Evolutionary conservation across 1,140 invertebrate genomes (phyloP).

Genomic region (Hestina assimilis): DNA sequence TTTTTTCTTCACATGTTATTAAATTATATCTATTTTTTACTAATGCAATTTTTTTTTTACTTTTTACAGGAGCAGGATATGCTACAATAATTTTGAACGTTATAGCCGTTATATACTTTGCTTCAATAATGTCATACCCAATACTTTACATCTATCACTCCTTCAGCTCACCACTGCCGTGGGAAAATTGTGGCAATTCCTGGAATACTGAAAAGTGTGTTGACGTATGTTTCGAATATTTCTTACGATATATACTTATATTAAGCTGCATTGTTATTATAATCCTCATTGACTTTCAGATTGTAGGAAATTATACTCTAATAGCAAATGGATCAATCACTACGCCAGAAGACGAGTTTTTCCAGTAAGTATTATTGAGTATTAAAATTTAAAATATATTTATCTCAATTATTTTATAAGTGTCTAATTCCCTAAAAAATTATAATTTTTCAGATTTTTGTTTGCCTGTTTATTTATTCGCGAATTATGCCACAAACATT

Average conservation of each 20-base stretch:
- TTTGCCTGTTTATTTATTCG: too few species aligned
- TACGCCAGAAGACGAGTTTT: slow-evolving; percentile 91
- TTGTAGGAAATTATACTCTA: slow-evolving; percentile 50
- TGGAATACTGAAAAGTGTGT: slow-evolving; percentile 92
- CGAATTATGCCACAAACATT: too few species aligned
- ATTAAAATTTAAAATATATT: not conserved
- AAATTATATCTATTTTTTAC: too few species aligned
- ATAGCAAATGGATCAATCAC: slow-evolving; percentile 62
- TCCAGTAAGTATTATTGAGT: slow-evolving; percentile 84
- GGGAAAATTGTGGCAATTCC: slow-evolving; percentile 90
- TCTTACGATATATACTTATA: slow-evolving; percentile 13
- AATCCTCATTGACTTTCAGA: slow-evolving; percentile 38
- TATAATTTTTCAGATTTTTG: too few species aligned
- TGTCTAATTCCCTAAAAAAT: too few species aligned
- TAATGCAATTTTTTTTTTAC: slow-evolving; percentile 14
- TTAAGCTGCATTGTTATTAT: slow-evolving; percentile 22
- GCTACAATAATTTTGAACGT: slow-evolving; percentile 92
- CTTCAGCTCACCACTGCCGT: slow-evolving; percentile 85
- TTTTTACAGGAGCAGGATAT: slow-evolving; percentile 86
- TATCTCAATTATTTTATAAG: too few species aligned
- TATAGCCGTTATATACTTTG: slow-evolving; percentile 95
- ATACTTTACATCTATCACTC: slow-evolving; percentile 90
- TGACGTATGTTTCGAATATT: slow-evolving; percentile 58
- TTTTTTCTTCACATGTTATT: too few species aligned
- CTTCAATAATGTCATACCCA: slow-evolving; percentile 95